Evolutionary conservation across 2,888 invertebrate species (phyloP).

Genomic region (Cerceris ruficornis): DNA sequence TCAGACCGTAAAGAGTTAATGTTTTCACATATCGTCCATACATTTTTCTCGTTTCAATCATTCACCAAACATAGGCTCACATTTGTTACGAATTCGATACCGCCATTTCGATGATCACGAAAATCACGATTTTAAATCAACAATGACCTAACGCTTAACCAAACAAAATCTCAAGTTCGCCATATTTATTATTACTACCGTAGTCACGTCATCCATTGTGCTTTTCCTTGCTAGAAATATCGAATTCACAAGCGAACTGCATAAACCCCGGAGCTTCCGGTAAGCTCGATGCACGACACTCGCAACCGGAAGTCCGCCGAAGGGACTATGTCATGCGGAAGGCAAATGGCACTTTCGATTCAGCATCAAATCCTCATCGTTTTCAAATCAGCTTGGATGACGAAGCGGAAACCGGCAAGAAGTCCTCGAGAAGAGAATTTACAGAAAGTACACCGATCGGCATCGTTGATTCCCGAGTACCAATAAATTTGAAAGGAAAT

Average conservation of each 20-base stretch:
- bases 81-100: no score
- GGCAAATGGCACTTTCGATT: constrained; percentile 57
- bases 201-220: background rate
- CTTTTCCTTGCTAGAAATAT: background rate
- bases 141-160: background rate
- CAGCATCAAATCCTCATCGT: constrained; percentile 59
- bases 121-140: background rate
- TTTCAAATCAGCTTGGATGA: constrained; percentile 71
- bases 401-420: constrained; percentile 37
- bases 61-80: no score
- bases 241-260: background rate
- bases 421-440: background rate
- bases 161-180: background rate
- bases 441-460: background rate
- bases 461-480: background rate
- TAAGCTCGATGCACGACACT: constrained; percentile 1
- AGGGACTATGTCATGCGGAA: constrained; percentile 74
- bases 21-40: no score
- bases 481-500: background rate
- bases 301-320: constrained; percentile 9
- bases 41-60: no score
- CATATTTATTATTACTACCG: background rate
- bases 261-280: background rate
- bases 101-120: no score
- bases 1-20: no score